Base-by-base conservation (phyloP, 2,797 vertebrate species). In the Champsocephalus esox region DNA sequence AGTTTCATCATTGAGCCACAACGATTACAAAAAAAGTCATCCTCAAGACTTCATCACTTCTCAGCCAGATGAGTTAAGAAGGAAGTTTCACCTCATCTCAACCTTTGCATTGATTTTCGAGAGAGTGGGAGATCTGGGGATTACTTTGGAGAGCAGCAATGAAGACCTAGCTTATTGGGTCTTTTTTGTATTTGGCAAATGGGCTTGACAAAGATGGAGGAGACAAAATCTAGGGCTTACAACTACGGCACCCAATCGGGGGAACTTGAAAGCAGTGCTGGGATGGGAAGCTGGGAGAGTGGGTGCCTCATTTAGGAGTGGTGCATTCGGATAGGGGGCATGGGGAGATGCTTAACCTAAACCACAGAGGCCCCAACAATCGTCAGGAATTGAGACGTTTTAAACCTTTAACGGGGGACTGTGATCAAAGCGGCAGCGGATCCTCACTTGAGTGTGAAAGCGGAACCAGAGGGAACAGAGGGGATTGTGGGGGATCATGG, bases 151-250 rank as follows among this genome's bases (percentile, higher is more conserved):
- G 90, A 93, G 92, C 91, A 87, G 88, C 79, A 67, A 89, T 93
- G 93, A 94, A 93, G 90, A 93, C 91, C 90, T 34, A 93, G 94
- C 94, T 95, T 95, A 95, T 90, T 94, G 92, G 92, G 91, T 90
- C 90, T 94, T 93, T 94, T 94, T 95, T 94, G 92, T 91, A 92
- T 94, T 94, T 94, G 92, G 92, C 93, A 93, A 94, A 95, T 92
- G 90, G 93, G 93, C 93, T 95, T 93, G 93, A 93, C 92, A 91
- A 93, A 94, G 93, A 94, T 93, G 91, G 92, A 93, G 90, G 89
- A 94, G 92, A 94, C 92, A 94, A 95, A 94, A 94, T 94, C 94
- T 93, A 93, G 93, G 94, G 95, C 93, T 95, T 95, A 94, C 81
- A 81, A 88, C 82, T 75, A 73, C 82, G 86, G 91, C 91, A 88